These are phyloP conservation scores for Intellagama lesueurii DNA, from an alignment of 2,797 vertebrate species.

Conservation along the genomic window DNA sequence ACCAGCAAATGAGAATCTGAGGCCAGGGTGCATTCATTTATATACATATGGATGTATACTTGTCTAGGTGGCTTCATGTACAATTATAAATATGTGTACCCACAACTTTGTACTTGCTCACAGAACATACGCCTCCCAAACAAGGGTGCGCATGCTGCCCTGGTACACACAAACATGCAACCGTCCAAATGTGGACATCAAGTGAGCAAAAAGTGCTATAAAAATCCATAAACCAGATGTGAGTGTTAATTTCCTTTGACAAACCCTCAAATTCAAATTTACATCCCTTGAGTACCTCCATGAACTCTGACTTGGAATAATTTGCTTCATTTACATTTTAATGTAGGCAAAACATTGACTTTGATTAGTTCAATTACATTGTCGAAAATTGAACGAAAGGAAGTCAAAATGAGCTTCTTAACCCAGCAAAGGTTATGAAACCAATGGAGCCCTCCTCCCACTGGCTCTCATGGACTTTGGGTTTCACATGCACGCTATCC, in stretches of 20 bases:
- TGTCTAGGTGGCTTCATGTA: conserved; percentile 4
- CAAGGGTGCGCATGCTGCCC: not conserved
- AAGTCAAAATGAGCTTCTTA: conserved; percentile 47
- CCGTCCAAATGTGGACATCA: not conserved
- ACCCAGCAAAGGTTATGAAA: conserved; percentile 35
- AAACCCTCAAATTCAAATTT: conserved; percentile 46
- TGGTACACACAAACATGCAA: not conserved
- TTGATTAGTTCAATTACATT: conserved; percentile 54
- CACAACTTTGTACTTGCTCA: not conserved
- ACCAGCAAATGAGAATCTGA: conserved; percentile 27
- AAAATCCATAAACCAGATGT: conserved; percentile 37
- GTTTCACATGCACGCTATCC: conserved; percentile 5
- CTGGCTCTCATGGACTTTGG: not conserved
- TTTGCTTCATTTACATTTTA: conserved; percentile 48
- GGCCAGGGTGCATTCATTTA: conserved; percentile 18
- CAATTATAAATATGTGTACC: not conserved
- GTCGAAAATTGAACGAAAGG: conserved; percentile 41
- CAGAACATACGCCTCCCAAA: not conserved
- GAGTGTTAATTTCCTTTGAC: conserved; percentile 40
- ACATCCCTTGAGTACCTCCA: conserved; percentile 38
- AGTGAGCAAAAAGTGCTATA: conserved; percentile 17
- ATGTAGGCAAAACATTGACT: conserved; percentile 46
- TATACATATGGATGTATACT: conserved; percentile 11
- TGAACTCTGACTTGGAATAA: conserved; percentile 54
- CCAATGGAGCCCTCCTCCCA: not conserved